These are phyloP conservation scores for Drosophila subobscura DNA, from an alignment of 1,140 invertebrate species.

Conservation along the genomic window DNA sequence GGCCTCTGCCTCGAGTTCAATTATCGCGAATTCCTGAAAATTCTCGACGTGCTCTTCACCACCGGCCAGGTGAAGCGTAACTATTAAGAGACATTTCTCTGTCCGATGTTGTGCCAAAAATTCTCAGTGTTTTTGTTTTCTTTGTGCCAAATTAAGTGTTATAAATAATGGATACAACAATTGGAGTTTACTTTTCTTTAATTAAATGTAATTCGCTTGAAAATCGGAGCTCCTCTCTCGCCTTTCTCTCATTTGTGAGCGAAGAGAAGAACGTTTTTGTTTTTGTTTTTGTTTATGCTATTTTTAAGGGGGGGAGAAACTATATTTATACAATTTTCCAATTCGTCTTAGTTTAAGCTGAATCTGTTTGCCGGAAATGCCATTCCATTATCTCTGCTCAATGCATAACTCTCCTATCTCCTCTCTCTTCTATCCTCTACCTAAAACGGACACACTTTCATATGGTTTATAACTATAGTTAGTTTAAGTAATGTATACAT, in stretches of 20 bases:
- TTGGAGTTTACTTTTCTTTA: conserved; percentile 37
- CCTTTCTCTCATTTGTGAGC: conserved; percentile 21
- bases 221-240: conserved; percentile 39
- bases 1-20: conserved; percentile 80
- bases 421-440: neutral
- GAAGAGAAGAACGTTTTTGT: conserved; percentile 27
- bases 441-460: conserved; percentile 29
- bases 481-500: conserved; percentile 49
- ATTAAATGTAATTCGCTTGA: conserved; percentile 50
- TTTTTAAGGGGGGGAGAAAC: conserved; percentile 23
- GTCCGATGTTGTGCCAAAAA: conserved; percentile 6
- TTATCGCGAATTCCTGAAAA: conserved; percentile 78
- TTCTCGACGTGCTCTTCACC: conserved; percentile 65
- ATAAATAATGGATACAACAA: conserved; percentile 22
- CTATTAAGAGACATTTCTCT: conserved; percentile 37
- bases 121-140: conserved; percentile 17
- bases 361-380: conserved; percentile 31
- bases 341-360: too few species aligned
- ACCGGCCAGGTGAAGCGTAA: conserved; percentile 78
- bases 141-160: neutral
- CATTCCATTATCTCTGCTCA: too few species aligned
- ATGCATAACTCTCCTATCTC: too few species aligned
- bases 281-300: conserved; percentile 4
- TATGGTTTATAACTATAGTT: conserved; percentile 20
- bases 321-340: conserved; percentile 28